Base-by-base conservation (phyloP, 1,140 invertebrate species). In the Zelostemma sp. region DNA sequence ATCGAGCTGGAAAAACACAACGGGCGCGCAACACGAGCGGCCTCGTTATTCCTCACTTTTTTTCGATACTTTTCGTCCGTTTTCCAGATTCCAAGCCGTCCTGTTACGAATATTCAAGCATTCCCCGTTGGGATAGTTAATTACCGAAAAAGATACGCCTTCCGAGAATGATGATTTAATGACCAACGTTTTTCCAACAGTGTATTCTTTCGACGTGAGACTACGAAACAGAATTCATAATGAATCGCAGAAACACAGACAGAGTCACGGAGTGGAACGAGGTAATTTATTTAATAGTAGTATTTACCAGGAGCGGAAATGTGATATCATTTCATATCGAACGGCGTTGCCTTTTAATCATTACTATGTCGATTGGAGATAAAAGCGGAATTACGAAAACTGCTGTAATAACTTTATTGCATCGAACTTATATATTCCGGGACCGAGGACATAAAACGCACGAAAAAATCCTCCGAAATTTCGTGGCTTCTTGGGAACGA, bases 251-350 rank as follows among this genome's bases (percentile, higher is more conserved):
- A 66, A 66, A 59, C 58, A 71, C 61, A 28, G 50, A 19, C 33
- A 35, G 62, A 71, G 61, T 40, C 57, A 70, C 61, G n/a, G 63
- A 21, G 53, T 65, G 67, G 59, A 70, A 70, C 61, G 67, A 61
- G 64, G 67, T 69, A 69, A 69, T 69, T 64, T 69, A 69, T 69
- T 64, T 64, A 69, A 69, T 69, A 50, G 55, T 41, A 60, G 67
- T 69, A 40, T 64, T 69, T 69, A 62, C 51, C 17, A 21, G 47
- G 47, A 46, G 38, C 67, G 67, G 67, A 69, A 69, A 69, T 64
- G 60, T 61, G 67, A 69, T 69, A 69, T 69, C 67, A 64, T 69
- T 69, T 69, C 61, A 56, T 45, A 64, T 64, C 60, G 55, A 60
- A 69, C 60, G 41, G 51, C 49, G 43, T 49, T 59, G 59, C 61